phyloP scores from a whole-genome alignment of 2,888 invertebrate species.

The Pterobdella sp. region DNA sequence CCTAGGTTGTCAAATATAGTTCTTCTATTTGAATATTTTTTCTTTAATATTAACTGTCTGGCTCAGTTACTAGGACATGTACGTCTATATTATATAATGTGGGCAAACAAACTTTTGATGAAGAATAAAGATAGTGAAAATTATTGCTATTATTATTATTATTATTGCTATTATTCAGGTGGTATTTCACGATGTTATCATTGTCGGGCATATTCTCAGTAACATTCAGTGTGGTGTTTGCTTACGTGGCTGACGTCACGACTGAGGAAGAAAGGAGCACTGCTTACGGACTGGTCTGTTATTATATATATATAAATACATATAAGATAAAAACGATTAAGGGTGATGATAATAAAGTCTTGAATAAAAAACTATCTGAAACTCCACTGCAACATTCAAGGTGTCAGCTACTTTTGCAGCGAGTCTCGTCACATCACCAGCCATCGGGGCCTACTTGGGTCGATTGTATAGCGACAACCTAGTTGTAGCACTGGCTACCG shows the following conservation, averaged over 20 bases:
- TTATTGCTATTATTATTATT: too few relatives aligned
- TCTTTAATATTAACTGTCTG: too few relatives aligned
- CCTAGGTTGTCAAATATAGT: too few relatives aligned
- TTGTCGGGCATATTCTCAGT: conserved; percentile 97
- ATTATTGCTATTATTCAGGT: conserved; percentile 59
- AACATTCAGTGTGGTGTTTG: conserved; percentile 97
- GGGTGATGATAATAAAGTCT: neutral
- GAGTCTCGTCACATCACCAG: conserved; percentile 95
- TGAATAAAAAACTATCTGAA: neutral
- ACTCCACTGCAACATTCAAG: conserved; percentile 39
- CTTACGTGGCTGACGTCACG: conserved; percentile 98
- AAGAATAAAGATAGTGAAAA: too few relatives aligned
- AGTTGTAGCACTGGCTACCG: conserved; percentile 88
- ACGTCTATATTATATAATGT: too few relatives aligned
- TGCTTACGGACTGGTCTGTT: conserved; percentile 78
- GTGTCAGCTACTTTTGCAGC: conserved; percentile 98
- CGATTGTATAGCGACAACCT: conserved; percentile 70
- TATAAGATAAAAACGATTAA: neutral
- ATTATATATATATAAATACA: neutral
- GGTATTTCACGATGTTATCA: conserved; percentile 98
- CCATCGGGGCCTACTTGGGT: conserved; percentile 68
- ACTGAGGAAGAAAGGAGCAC: conserved; percentile 87
- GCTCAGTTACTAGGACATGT: too few relatives aligned
- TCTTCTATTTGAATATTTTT: too few relatives aligned
- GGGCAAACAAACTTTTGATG: too few relatives aligned